These are phyloP conservation scores for Tilapia sparmanii DNA, from an alignment of 2,113 vertebrate genomes.

Conservation along the genomic window DNA sequence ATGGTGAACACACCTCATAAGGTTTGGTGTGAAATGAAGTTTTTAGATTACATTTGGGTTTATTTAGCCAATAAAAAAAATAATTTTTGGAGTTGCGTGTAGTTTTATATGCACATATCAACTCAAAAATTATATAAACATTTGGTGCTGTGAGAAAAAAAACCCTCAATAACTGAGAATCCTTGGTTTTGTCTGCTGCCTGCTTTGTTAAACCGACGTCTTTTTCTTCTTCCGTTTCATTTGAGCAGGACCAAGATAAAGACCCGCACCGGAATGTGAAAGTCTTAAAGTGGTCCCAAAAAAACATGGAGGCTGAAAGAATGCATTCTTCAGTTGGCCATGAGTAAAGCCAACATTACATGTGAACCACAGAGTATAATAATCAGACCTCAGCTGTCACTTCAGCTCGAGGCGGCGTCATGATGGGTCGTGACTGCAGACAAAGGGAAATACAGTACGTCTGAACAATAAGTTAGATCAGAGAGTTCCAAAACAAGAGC, in stretches of 20 bases:
- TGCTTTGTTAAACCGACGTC: neutral
- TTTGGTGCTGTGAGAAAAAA: neutral
- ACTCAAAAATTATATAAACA: neutral
- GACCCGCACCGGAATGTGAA: accelerated
- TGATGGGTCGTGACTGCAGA: neutral
- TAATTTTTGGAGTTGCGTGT: accelerated
- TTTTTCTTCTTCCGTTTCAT: neutral
- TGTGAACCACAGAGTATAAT: neutral
- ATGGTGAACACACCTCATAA: neutral
- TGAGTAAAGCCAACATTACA: neutral
- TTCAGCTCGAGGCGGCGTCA: neutral
- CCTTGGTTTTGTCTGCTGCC: neutral
- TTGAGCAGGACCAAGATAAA: neutral
- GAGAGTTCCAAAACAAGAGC: neutral
- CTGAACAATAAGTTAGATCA: neutral
- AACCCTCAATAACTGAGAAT: neutral
- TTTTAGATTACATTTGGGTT: accelerated
- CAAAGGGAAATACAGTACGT: neutral
- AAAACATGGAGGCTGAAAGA: neutral
- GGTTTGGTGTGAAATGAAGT: neutral
- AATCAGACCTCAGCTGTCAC: neutral
- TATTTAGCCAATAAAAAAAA: neutral
- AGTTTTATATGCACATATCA: neutral
- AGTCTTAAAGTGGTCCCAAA: neutral
- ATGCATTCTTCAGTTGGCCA: neutral